Evolutionary conservation across 2,113 vertebrate genomes (phyloP).

Genomic region (Cyphomyrus discorhynchus): DNA sequence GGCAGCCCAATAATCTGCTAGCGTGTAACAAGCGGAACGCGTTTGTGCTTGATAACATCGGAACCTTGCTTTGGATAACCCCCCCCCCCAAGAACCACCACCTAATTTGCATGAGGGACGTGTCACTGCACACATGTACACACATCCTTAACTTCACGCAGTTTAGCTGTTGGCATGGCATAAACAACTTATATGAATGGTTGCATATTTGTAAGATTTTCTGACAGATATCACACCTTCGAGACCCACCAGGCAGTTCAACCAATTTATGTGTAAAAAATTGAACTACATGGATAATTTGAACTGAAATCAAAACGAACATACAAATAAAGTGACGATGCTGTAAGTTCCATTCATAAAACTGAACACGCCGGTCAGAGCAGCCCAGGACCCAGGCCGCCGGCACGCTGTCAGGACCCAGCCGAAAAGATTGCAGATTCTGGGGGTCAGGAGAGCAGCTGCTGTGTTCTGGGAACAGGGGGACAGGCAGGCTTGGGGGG

Average conservation of each 20-base stretch:
- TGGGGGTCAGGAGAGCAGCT: constrained; percentile 55
- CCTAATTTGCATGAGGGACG: background rate
- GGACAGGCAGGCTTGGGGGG: background rate
- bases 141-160: background rate
- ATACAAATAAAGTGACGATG: background rate
- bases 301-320: background rate
- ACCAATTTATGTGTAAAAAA: background rate
- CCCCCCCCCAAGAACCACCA: background rate
- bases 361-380: background rate
- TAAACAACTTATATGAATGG: background rate
- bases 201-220: background rate
- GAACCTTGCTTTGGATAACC: background rate
- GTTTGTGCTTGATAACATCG: background rate
- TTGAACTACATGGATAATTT: background rate
- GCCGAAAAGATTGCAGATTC: background rate
- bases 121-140: background rate
- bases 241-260: background rate
- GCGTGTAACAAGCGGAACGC: background rate
- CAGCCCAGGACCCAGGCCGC: background rate
- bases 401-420: background rate
- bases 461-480: constrained; percentile 39
- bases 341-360: background rate
- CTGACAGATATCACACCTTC: background rate
- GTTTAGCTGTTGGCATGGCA: background rate
- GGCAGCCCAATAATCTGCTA: background rate